Percentiles rank a stretch among this genome's conserved stretches.
phyloP scores from a whole-genome alignment of 2,113 vertebrate species.

The Hepsetus odoe region DNA sequence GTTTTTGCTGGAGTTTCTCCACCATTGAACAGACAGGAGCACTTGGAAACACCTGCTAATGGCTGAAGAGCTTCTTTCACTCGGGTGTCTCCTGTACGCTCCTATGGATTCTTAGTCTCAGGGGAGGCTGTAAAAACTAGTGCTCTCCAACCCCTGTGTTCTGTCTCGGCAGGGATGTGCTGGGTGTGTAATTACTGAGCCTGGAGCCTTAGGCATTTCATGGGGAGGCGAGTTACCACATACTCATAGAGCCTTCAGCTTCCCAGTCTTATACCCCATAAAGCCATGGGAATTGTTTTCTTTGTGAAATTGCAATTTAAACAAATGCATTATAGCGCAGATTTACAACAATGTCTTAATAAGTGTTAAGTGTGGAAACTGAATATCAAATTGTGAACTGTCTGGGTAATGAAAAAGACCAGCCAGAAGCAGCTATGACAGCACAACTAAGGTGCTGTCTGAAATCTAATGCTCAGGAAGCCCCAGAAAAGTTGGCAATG shows the following conservation, averaged over 20 bases:
- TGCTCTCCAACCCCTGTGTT: conserved; percentile 13
- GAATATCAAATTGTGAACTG: too few relatives aligned
- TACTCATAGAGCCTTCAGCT: conserved; percentile 15
- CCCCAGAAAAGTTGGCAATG: too few relatives aligned
- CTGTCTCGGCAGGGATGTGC: conserved; percentile 37
- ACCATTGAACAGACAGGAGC: background rate
- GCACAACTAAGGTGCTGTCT: too few relatives aligned
- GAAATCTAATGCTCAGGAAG: too few relatives aligned
- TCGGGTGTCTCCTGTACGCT: conserved; percentile 14
- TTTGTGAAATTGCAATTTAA: too few relatives aligned
- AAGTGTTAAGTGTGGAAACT: too few relatives aligned
- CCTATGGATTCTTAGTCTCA: conserved; percentile 9
- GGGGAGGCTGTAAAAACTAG: background rate
- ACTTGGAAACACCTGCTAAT: conserved; percentile 29
- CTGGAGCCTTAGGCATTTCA: conserved; percentile 30
- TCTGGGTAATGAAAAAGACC: too few relatives aligned
- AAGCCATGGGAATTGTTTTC: too few relatives aligned
- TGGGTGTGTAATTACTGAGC: conserved; percentile 46
- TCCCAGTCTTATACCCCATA: background rate
- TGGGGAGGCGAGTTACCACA: conserved; percentile 19
- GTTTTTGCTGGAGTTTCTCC: conserved; percentile 22
- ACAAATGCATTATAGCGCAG: too few relatives aligned
- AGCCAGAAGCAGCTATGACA: too few relatives aligned
- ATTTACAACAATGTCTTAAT: too few relatives aligned
- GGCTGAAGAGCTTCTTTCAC: conserved; percentile 23